Conservation (phyloP, 1,140 invertebrate genomes). For the Pogonomyrmex californicus region DNA sequence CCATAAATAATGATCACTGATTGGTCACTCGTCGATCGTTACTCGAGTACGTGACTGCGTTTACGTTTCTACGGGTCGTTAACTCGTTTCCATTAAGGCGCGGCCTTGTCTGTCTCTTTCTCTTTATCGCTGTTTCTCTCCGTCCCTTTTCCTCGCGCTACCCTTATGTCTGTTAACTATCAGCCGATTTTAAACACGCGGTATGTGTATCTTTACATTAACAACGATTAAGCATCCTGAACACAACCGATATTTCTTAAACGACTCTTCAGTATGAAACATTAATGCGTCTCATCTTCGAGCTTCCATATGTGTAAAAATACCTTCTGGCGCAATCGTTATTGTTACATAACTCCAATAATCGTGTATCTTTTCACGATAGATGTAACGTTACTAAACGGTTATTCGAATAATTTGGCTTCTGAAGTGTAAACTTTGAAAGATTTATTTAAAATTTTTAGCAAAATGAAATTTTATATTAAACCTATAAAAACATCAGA, state of each 20-base stretch:
- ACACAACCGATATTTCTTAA: conserved; percentile 3
- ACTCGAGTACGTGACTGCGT: conserved; percentile 83
- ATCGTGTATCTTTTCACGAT: not conserved
- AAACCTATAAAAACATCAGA: not conserved
- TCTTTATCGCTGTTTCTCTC: conserved; percentile 65
- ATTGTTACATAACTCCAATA: not conserved
- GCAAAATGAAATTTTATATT: not conserved
- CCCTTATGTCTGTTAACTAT: not conserved
- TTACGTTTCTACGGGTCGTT: conserved; percentile 84
- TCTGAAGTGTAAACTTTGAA: not conserved
- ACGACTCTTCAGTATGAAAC: conserved; percentile 12
- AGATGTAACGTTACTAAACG: not conserved
- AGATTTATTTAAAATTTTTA: not conserved
- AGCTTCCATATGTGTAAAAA: not conserved
- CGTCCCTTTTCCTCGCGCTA: conserved; percentile 14
- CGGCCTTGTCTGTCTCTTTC: conserved; percentile 72
- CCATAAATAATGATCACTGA: conserved; percentile 83
- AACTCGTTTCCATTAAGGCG: conserved; percentile 85
- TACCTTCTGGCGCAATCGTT: conserved; percentile 3
- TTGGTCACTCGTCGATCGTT: conserved; percentile 84
- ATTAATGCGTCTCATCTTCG: not conserved
- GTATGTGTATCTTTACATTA: conserved; percentile 4
- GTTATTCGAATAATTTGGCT: not conserved
- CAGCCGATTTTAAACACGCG: conserved; percentile 10
- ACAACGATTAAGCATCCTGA: not conserved